Percentiles rank a stretch among this genome's conserved stretches.
Evolutionary conservation across 2,797 vertebrate genomes (phyloP).

Genomic region (Hyperoplus immaculatus): DNA sequence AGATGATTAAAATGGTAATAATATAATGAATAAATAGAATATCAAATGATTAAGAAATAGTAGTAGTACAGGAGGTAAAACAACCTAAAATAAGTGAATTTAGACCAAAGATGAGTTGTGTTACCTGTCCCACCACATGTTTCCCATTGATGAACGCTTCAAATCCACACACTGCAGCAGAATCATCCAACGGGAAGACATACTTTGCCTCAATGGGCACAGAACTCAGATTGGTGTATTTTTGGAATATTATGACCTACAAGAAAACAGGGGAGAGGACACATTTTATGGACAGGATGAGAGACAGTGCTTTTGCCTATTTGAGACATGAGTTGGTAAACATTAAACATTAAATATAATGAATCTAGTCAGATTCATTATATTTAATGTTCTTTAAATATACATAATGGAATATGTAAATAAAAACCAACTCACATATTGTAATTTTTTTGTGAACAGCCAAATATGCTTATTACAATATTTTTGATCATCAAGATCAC

Average conservation of each 20-base stretch:
- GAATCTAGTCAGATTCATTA: too few relatives aligned
- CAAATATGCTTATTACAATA: too few relatives aligned
- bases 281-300: neutral
- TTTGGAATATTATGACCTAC: conserved; percentile 91
- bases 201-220: conserved; percentile 92
- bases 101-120: too few relatives aligned
- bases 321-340: neutral
- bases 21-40: neutral
- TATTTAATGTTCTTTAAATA: too few relatives aligned
- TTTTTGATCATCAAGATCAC: neutral
- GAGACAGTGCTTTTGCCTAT: neutral
- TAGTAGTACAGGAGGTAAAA: neutral
- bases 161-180: conserved; percentile 92
- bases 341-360: too few relatives aligned
- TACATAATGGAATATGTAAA: too few relatives aligned
- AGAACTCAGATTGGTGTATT: conserved; percentile 86
- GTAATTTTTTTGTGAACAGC: too few relatives aligned
- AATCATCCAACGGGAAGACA: conserved; percentile 91
- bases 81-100: neutral
- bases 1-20: neutral
- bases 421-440: too few relatives aligned
- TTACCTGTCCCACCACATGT: conserved; percentile 91
- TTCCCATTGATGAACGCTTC: conserved; percentile 94
- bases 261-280: conserved; percentile 14
- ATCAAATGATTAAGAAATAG: neutral